Percentiles rank a stretch among this genome's conserved stretches.
Conservation (phyloP, 2,797 vertebrate species). For the Typhlichthys subterraneus region DNA sequence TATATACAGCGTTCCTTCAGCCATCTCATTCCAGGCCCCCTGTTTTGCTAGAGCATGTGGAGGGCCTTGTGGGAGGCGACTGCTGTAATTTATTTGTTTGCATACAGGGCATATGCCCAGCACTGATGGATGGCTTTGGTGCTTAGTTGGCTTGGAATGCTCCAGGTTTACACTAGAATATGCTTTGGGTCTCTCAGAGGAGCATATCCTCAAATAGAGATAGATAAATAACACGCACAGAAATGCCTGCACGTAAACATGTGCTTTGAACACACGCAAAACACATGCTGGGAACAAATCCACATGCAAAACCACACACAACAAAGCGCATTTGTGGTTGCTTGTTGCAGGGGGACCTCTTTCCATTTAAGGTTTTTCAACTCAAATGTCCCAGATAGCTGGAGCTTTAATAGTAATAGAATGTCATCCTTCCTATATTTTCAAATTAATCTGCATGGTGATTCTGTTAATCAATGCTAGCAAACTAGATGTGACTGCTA, state of each 20-base stretch:
- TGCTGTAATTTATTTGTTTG: conserved; percentile 75
- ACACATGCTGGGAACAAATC: conserved; percentile 42
- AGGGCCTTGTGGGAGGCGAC: conserved; percentile 44
- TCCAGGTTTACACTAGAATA: conserved; percentile 62
- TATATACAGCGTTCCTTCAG: conserved; percentile 47
- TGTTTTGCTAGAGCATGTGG: conserved; percentile 31
- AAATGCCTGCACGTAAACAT: background rate
- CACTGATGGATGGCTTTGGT: conserved; percentile 74
- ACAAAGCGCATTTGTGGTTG: no score
- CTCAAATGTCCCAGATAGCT: no score
- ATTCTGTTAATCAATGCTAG: no score
- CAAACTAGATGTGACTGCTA: no score
- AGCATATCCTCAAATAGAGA: conserved; percentile 61
- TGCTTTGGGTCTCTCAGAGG: conserved; percentile 63
- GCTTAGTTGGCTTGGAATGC: conserved; percentile 49
- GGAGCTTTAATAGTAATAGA: no score
- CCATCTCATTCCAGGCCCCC: conserved; percentile 40
- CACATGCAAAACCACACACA: conserved; percentile 3
- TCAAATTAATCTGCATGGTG: no score
- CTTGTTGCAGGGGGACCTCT: no score
- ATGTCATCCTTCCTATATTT: no score
- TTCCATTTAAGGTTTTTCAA: no score
- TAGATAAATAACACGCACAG: conserved; percentile 58
- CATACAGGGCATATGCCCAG: conserved; percentile 66
- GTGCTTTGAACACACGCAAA: background rate